These are phyloP conservation scores for Acheta domesticus DNA, from an alignment of 2,888 invertebrate species.

Conservation along the genomic window DNA sequence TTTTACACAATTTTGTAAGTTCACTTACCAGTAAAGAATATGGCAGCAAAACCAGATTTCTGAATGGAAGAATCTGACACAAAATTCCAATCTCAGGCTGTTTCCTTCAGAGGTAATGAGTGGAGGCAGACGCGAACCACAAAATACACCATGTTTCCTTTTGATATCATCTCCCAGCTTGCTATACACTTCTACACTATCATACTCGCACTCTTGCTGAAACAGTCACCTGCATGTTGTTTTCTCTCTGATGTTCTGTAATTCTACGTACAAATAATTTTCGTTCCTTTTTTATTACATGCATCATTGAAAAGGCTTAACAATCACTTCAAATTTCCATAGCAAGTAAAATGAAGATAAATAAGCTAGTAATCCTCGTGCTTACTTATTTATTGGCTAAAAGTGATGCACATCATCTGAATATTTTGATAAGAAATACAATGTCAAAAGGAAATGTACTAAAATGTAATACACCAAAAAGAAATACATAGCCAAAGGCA, in stretches of 20 bases:
- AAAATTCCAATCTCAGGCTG: conserved; percentile 82
- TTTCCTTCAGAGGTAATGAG: conserved; percentile 92
- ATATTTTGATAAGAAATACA: too few relatives aligned
- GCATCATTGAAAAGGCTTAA: too few relatives aligned
- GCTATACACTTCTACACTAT: conserved; percentile 86
- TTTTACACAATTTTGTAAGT: not conserved
- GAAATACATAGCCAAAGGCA: too few relatives aligned
- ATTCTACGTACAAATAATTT: not conserved
- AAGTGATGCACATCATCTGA: too few relatives aligned
- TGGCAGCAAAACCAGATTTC: conserved; percentile 91
- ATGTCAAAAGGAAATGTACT: too few relatives aligned
- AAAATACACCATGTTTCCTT: conserved; percentile 82
- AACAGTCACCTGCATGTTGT: conserved; percentile 27
- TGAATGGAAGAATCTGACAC: conserved; percentile 95
- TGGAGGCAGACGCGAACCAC: conserved; percentile 78
- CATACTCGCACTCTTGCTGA: conserved; percentile 92
- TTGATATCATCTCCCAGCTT: conserved; percentile 76
- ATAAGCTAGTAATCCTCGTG: too few relatives aligned
- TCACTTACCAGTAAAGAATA: conserved; percentile 76
- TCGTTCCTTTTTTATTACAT: not conserved
- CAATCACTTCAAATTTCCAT: too few relatives aligned
- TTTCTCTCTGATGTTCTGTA: not conserved
- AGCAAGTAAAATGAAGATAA: too few relatives aligned
- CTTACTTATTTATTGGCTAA: too few relatives aligned
- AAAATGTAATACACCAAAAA: too few relatives aligned